phyloP scores from a whole-genome alignment of 2,888 invertebrate genomes.

The Arctia plantaginis region DNA sequence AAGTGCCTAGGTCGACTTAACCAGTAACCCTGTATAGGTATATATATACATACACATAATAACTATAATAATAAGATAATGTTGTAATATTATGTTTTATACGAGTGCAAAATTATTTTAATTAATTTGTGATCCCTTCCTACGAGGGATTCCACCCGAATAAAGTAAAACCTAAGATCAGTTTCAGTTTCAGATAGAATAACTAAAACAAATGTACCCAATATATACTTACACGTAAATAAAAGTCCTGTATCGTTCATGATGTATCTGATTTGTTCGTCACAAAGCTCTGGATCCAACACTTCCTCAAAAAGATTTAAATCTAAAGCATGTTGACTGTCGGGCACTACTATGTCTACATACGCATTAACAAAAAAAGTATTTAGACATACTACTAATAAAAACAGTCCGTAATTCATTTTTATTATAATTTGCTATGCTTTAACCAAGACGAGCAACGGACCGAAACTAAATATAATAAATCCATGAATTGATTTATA shows the following conservation, averaged over 20 bases:
- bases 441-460: neutral
- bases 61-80: no score
- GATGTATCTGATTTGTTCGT: constrained; percentile 65
- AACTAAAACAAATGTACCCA: neutral
- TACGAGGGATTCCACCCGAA: neutral
- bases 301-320: constrained; percentile 66
- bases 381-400: constrained; percentile 25
- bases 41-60: no score
- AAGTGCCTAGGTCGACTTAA: no score
- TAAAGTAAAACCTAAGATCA: neutral
- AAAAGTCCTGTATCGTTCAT: constrained; percentile 50
- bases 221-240: constrained; percentile 67
- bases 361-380: constrained; percentile 28
- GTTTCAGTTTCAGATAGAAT: neutral
- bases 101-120: neutral
- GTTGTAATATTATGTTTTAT: neutral
- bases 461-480: neutral
- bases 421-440: neutral
- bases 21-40: no score
- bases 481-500: constrained; percentile 6
- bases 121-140: neutral
- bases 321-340: constrained; percentile 61
- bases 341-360: constrained; percentile 48
- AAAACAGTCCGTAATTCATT: constrained; percentile 22
- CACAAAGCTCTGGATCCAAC: constrained; percentile 67